Evolutionary conservation across 2,113 vertebrate genomes (phyloP), one percentile per base, ranked within the genome.

Genomic region (Gasterosteus aculeatus): DNA sequence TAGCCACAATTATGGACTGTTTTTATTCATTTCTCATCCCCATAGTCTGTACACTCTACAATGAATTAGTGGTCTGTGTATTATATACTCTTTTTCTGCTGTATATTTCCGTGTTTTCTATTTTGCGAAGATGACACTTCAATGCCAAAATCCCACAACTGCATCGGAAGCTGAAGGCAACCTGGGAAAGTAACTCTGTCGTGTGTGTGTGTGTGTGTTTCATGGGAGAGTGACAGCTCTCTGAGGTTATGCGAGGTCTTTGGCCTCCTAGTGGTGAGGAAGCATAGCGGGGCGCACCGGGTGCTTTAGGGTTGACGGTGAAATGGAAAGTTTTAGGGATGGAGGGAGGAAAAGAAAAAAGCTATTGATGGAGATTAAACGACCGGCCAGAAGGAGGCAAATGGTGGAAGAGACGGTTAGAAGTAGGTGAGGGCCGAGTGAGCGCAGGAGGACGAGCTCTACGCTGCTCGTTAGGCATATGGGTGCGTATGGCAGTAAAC

Each of bases 401-500:
- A 63, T 57, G 38, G 61, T 69, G 67, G 71, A 65, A 69, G 54
- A 85, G 47, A 58, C 42, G 7, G 60, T 72, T 49, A 35, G 10
- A 56, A 58, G 76, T 16, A 33, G 51, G 33, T 39, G 38, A 82
- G 58, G 65, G 72, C 29, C 16, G 56, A 72, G 54, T 9, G 51
- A 69, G n/a, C 53, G 61, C 69, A 73, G 72, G 66, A 75, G 64
- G 81, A 75, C n/a, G 1, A 70, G 72, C 59, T 73, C 73, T 68
- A 68, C 47, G 77, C 81, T 79, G 84, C 89, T 93, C 86, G 84
- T 90, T 82, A 90, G 93, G n/a, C n/a, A n/a, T n/a, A n/a, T n/a
- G n/a, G 91, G 92, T 91, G 91, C 93, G 92, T 94, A 78, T 90
- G 72, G 86, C 82, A 81, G 87, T 88, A 91, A 93, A 92, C 88